Conservation (phyloP, 2,888 invertebrate genomes). For the Stegana nigrithorax region DNA sequence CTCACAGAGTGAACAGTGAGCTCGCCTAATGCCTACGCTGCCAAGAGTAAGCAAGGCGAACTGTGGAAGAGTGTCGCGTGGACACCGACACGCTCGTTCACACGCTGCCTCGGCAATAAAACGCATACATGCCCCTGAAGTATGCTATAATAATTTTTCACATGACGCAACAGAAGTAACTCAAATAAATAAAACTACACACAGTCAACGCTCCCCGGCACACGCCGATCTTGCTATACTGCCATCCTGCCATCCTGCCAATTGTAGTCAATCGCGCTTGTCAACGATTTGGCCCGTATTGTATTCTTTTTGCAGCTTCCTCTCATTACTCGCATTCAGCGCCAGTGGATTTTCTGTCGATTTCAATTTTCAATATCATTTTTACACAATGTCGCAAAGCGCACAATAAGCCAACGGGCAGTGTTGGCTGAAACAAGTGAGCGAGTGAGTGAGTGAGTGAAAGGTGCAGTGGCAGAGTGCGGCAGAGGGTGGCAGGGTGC, state of each 20-base stretch:
- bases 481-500: too few relatives aligned
- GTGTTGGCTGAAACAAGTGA: slow-evolving; percentile 21
- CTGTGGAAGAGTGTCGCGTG: slow-evolving; percentile 7
- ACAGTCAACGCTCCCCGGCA: too few relatives aligned
- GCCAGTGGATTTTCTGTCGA: background rate
- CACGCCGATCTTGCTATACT: too few relatives aligned
- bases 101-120: background rate
- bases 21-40: background rate
- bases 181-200: too few relatives aligned
- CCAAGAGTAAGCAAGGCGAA: background rate
- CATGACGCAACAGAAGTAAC: too few relatives aligned
- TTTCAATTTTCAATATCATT: slow-evolving; percentile 13
- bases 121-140: background rate
- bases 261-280: slow-evolving; percentile 10
- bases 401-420: too few relatives aligned
- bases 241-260: too few relatives aligned
- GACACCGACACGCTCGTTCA: background rate
- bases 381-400: slow-evolving; percentile 25
- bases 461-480: too few relatives aligned
- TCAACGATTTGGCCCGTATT: background rate
- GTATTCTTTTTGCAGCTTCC: background rate
- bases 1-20: background rate
- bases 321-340: background rate
- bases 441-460: slow-evolving; percentile 29
- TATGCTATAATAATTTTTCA: background rate